These are phyloP conservation scores for Helogale parvula DNA, from an alignment of 2,113 vertebrate genomes.

Conservation along the genomic window DNA sequence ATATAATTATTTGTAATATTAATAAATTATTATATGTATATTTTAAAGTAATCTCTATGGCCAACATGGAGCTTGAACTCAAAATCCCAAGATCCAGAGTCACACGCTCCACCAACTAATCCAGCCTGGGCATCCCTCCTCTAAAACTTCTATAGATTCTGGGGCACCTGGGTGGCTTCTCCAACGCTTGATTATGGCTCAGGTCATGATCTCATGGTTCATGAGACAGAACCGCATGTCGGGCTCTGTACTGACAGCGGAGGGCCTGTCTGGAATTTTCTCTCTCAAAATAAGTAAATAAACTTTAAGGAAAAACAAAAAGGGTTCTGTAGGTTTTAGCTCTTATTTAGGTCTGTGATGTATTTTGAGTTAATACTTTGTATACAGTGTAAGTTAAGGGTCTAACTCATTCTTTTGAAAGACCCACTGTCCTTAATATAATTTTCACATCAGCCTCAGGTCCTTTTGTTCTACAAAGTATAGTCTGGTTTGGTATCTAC, in stretches of 20 bases:
- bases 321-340: background rate
- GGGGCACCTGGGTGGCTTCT: too few relatives aligned
- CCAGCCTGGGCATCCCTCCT: background rate
- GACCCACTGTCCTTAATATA: background rate
- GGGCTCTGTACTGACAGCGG: too few relatives aligned
- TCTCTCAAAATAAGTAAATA: too few relatives aligned
- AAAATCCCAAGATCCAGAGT: background rate
- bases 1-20: too few relatives aligned
- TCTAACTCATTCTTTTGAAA: background rate
- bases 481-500: background rate
- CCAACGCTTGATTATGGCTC: too few relatives aligned
- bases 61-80: background rate
- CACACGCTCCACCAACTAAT: background rate
- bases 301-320: background rate
- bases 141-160: background rate
- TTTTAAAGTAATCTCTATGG: background rate
- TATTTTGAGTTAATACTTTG: background rate
- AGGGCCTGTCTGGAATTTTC: too few relatives aligned
- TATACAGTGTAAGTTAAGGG: background rate
- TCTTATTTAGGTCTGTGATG: background rate
- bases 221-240: too few relatives aligned
- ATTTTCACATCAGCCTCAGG: background rate
- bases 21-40: background rate
- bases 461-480: background rate
- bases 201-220: too few relatives aligned